Conservation (phyloP, 2,888 invertebrate species). For the Incurvaria masculella region DNA sequence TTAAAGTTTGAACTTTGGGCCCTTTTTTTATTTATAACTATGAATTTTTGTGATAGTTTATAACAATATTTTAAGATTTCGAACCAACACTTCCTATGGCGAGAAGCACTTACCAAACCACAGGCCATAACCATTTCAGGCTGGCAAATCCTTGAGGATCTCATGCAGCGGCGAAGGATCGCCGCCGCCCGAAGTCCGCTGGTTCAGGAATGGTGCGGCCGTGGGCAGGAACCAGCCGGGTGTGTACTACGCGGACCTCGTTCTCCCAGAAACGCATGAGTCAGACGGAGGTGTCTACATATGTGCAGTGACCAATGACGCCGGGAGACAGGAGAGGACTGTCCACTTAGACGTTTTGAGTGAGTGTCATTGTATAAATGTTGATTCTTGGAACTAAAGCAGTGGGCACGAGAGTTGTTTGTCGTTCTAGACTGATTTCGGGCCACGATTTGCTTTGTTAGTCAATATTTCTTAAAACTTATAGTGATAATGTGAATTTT, state of each 20-base stretch:
- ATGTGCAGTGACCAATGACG: constrained; percentile 55
- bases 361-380: constrained; percentile 17
- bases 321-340: constrained; percentile 38
- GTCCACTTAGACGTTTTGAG: constrained; percentile 40
- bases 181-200: constrained; percentile 55
- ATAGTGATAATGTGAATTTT: no score
- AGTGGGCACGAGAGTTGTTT: no score
- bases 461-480: no score
- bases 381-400: background rate
- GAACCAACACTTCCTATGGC: no score
- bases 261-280: constrained; percentile 23
- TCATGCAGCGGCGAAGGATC: constrained; percentile 56
- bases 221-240: constrained; percentile 24
- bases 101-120: no score
- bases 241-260: constrained; percentile 32
- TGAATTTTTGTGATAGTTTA: no score
- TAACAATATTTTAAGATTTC: no score
- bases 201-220: constrained; percentile 50
- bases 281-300: constrained; percentile 48
- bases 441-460: no score
- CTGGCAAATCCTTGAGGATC: constrained; percentile 29
- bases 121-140: constrained; percentile 22
- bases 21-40: no score
- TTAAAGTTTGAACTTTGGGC: no score
- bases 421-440: no score